phyloP scores from a whole-genome alignment of 2,888 invertebrate genomes.

The Mamestra brassicae region DNA sequence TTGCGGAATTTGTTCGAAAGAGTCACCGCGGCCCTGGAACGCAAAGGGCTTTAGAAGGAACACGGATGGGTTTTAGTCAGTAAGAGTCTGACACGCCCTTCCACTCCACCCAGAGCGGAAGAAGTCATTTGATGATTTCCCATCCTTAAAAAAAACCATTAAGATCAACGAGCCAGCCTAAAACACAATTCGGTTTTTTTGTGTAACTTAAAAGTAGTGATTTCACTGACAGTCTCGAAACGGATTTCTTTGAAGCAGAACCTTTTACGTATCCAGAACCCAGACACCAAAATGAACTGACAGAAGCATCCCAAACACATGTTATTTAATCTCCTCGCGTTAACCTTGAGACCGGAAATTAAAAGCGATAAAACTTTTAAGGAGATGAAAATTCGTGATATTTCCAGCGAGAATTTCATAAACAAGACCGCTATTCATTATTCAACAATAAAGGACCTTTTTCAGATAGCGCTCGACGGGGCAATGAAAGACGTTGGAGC shows the following conservation, averaged over 20 bases:
- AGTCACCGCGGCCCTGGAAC: no score
- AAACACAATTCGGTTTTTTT: no score
- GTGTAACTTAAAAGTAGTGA: no score
- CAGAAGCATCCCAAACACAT: not conserved
- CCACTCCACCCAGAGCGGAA: no score
- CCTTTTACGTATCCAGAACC: not conserved
- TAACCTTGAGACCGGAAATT: constrained; percentile 37
- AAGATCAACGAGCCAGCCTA: no score
- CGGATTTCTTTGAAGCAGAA: not conserved
- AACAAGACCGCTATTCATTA: constrained; percentile 49
- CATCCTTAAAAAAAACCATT: no score
- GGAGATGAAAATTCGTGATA: constrained; percentile 21
- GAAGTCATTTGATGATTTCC: no score
- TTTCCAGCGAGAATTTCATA: constrained; percentile 35
- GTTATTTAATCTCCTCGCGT: not conserved
- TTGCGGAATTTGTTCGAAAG: no score
- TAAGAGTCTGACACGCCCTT: no score
- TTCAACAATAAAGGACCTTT: constrained; percentile 43
- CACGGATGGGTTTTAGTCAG: no score
- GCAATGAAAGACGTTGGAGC: constrained; percentile 22
- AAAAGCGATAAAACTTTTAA: constrained; percentile 37
- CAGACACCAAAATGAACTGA: not conserved
- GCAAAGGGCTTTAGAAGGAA: no score
- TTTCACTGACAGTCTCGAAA: not conserved
- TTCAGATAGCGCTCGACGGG: constrained; percentile 28